A percentile compares a stretch with the other conserved stretches of the same genome.
Evolutionary conservation across 64 coral and sea anemone genomes (phyloP).

Genomic region (Pocillopora verrucosa): DNA sequence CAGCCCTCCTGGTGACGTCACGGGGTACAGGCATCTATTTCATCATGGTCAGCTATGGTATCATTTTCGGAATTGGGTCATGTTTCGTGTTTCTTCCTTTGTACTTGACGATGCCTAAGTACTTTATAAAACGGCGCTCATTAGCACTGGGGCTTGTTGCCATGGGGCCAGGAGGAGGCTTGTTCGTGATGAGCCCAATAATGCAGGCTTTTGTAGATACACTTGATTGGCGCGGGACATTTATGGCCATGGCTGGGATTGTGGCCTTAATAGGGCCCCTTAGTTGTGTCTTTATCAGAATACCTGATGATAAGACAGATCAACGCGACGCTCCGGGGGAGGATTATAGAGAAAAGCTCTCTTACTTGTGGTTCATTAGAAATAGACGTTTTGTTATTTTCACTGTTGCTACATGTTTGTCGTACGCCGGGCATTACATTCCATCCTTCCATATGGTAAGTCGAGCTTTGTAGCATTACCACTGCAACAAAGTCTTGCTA

Average conservation of each 20-base stretch:
- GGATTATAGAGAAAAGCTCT: not conserved
- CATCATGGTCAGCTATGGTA: not conserved
- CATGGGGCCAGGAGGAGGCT: constrained; percentile 18
- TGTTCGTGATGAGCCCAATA: constrained; percentile 23
- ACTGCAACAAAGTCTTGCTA: no score
- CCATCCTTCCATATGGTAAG: constrained; percentile 55
- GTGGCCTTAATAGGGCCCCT: constrained; percentile 5
- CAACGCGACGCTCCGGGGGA: not conserved
- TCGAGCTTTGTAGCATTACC: no score
- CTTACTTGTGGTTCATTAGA: not conserved
- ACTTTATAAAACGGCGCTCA: constrained; percentile 32
- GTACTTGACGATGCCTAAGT: not conserved
- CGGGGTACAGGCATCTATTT: not conserved
- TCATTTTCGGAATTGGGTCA: constrained; percentile 15
- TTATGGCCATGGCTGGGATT: constrained; percentile 32
- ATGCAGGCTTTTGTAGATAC: constrained; percentile 2
- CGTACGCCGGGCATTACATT: constrained; percentile 9
- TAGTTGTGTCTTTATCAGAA: not conserved
- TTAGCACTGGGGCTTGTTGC: constrained; percentile 25
- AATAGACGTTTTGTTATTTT: not conserved
- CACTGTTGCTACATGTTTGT: not conserved
- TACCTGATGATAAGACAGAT: not conserved
- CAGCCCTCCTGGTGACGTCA: not conserved
- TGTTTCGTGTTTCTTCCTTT: constrained; percentile 25
- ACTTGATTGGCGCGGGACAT: constrained; percentile 18